These are phyloP conservation scores for Saccostrea glomerata DNA, from an alignment of 1,140 invertebrate genomes.

Conservation along the genomic window DNA sequence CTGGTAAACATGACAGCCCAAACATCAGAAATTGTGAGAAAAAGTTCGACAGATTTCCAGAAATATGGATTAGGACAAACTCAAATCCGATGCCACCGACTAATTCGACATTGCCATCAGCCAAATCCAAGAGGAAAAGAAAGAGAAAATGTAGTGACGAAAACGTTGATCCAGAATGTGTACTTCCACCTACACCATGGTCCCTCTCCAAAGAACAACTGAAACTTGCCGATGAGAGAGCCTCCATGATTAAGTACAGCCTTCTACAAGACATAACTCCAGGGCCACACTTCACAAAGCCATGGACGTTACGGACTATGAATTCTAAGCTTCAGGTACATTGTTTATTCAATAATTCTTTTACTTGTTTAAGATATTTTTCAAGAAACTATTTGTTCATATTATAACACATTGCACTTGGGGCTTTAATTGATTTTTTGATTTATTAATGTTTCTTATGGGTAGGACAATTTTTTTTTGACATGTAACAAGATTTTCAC, in stretches of 20 bases:
- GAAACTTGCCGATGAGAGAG: slow-evolving; percentile 21
- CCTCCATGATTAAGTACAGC: neutral
- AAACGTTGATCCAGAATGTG: neutral
- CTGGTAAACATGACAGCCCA: neutral
- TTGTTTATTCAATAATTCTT: neutral
- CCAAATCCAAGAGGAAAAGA: neutral
- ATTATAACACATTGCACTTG: no score
- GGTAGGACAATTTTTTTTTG: no score
- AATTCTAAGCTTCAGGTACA: slow-evolving; percentile 10
- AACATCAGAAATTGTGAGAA: slow-evolving; percentile 34
- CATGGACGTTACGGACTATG: slow-evolving; percentile 28
- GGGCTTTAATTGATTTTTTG: no score
- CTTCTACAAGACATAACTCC: neutral
- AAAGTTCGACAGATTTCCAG: neutral
- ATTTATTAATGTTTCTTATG: no score
- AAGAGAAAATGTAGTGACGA: neutral
- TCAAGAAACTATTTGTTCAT: no score
- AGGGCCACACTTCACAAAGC: slow-evolving; percentile 3
- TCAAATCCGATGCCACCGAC: neutral
- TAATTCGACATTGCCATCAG: neutral
- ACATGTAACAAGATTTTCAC: no score
- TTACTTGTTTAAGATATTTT: no score
- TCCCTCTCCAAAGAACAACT: neutral
- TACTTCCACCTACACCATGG: neutral
- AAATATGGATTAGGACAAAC: neutral